Conservation (phyloP, 1,140 invertebrate species). For the Gryon sp. region DNA sequence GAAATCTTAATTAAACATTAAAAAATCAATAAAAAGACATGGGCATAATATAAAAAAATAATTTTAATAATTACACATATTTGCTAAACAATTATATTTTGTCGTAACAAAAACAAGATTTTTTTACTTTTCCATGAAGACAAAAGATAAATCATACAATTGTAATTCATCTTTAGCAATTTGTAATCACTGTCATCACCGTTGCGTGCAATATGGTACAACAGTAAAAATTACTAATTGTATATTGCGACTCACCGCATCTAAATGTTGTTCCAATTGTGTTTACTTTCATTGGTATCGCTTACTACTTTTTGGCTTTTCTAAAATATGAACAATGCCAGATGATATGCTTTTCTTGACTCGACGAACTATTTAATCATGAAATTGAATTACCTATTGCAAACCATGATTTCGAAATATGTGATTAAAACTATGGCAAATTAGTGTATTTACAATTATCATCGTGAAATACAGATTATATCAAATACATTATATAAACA, state of each 20-base stretch:
- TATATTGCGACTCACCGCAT: constrained; percentile 79
- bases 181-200: constrained; percentile 68
- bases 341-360: constrained; percentile 68
- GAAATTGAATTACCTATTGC: constrained; percentile 43
- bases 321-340: constrained; percentile 80
- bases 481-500: too few relatives aligned
- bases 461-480: too few relatives aligned
- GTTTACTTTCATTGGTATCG: constrained; percentile 78
- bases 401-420: constrained; percentile 31
- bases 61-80: too few relatives aligned
- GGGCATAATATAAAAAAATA: constrained; percentile 14
- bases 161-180: constrained; percentile 12
- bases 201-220: constrained; percentile 77
- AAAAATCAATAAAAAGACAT: too few relatives aligned
- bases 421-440: constrained; percentile 17
- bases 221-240: constrained; percentile 71
- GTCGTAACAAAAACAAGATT: too few relatives aligned
- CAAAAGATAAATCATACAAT: background rate
- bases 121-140: too few relatives aligned
- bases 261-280: constrained; percentile 81
- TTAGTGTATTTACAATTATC: constrained; percentile 23
- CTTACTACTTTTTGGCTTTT: constrained; percentile 81
- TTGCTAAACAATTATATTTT: too few relatives aligned
- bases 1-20: too few relatives aligned
- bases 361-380: constrained; percentile 32